Evolutionary conservation across 2,113 vertebrate genomes (phyloP), one percentile per base, ranked within the genome.

Genomic region (Steatornis caripensis): DNA sequence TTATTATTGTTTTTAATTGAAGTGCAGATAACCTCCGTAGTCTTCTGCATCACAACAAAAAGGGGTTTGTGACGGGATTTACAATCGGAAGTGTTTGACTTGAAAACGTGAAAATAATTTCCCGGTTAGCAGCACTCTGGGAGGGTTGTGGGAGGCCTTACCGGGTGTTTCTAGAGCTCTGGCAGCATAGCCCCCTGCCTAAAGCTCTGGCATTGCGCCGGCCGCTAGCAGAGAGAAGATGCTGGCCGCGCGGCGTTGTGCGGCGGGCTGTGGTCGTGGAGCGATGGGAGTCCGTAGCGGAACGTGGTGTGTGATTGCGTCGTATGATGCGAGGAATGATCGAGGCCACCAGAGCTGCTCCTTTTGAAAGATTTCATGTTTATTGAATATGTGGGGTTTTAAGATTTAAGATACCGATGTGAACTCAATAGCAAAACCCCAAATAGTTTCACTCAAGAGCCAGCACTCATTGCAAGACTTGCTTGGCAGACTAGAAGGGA

Each of bases 221-320:
- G 26, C 21, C 43, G 8, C 7, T 1, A 19, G 58, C 60, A 29
- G 53, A 10, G 53, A 1, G 68, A 9, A n/a, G 51, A 6, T 10
- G 11, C 24, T 6, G 34, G 6, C 43, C 24, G 10, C 41, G 14
- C 2, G 7, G 3, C 3, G 1, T 18, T 3, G 1, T 7, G 43
- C 13, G n/a, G 14, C 57, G 26, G n/a, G 49, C 8, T 19, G 5
- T 7, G 24, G 6, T 27, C 7, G 3, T 6, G 53, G 30, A 66
- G 66, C 66, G 20, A 1, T 13, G 32, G 57, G 30, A 62, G 26
- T 10, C 36, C 41, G 5, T 43, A 43, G 41, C 45, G 39, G 45
- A 34, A 30, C 0, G 1, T 11, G 37, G 2, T 16, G 46, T 18
- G 37, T 18, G 24, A 11, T 10, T 20, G 60, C 34, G 7, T 11